Evolutionary conservation across 2,113 vertebrate genomes (phyloP).

Genomic region (Dicentrarchus labrax): DNA sequence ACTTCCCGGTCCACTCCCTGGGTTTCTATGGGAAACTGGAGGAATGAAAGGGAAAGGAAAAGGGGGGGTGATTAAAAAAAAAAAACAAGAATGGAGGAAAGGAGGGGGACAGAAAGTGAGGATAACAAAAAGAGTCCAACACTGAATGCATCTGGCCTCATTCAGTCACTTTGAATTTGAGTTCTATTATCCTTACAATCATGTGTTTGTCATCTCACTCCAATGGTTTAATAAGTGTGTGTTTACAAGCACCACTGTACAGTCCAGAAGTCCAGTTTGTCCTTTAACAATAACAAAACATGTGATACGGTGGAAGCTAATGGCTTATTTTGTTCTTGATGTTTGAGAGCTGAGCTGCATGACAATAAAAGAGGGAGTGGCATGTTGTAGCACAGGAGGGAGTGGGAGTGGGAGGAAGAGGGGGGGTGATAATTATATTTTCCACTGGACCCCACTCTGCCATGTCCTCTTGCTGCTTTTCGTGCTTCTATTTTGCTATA

Average conservation of each 20-base stretch:
- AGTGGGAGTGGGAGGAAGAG: too few species aligned
- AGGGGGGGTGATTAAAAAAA: background rate
- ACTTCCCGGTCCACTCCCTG: conserved; percentile 47
- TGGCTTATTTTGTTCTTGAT: background rate
- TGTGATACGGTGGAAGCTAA: background rate
- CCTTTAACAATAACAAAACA: background rate
- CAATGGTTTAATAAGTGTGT: too few species aligned
- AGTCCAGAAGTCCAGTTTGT: background rate
- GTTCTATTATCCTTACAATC: background rate
- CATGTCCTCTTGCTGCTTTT: background rate
- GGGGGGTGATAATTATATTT: background rate
- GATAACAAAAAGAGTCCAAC: background rate
- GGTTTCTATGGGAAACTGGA: conserved; percentile 47
- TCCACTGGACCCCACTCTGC: background rate
- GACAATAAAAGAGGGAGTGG: conserved; percentile 13
- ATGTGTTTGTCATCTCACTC: background rate
- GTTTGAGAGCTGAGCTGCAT: background rate
- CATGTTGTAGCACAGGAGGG: background rate
- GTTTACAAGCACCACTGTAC: background rate
- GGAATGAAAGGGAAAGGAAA: background rate
- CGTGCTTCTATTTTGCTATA: background rate
- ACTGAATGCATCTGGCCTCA: too few species aligned
- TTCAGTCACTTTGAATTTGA: background rate
- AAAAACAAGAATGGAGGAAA: background rate
- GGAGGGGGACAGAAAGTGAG: background rate